phyloP scores from a whole-genome alignment of 2,113 vertebrate species.

The Lasiurus borealis region DNA sequence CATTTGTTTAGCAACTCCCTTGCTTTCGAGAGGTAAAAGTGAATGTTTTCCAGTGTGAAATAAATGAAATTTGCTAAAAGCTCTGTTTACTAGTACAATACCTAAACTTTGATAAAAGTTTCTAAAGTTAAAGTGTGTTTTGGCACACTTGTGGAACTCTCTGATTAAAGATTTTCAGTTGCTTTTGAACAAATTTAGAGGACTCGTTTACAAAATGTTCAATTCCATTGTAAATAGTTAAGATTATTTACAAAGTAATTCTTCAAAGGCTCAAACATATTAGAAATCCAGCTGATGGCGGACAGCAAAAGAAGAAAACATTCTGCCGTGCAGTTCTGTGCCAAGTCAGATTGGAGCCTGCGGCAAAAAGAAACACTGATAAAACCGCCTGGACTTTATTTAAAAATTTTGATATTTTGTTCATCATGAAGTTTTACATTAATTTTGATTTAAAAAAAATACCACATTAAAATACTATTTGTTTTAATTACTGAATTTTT shows the following conservation, averaged over 20 bases:
- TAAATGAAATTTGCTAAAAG: neutral
- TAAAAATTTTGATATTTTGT: neutral
- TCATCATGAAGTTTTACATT: constrained; percentile 11
- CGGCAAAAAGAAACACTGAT: neutral
- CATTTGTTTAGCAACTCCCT: neutral
- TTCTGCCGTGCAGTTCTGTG: fast-evolving
- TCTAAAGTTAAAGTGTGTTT: neutral
- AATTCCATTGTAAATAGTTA: constrained; percentile 5
- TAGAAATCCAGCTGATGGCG: neutral
- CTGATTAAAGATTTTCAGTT: constrained; percentile 17
- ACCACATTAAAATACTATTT: constrained; percentile 5
- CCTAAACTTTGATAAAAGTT: neutral
- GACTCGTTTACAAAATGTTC: constrained; percentile 52
- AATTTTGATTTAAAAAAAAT: constrained; percentile 6
- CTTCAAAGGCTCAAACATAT: constrained; percentile 17
- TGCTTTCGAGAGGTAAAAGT: neutral
- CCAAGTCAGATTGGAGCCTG: fast-evolving
- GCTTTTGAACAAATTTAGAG: constrained; percentile 35
- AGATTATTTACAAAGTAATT: constrained; percentile 59
- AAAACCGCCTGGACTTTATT: neutral
- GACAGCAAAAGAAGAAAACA: neutral
- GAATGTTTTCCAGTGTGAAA: neutral
- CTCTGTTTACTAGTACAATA: neutral
- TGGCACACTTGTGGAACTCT: neutral
- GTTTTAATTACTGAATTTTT: neutral